phyloP scores from a whole-genome alignment of 64 coral and sea anemone species.

The Cladopsammia gracilis region DNA sequence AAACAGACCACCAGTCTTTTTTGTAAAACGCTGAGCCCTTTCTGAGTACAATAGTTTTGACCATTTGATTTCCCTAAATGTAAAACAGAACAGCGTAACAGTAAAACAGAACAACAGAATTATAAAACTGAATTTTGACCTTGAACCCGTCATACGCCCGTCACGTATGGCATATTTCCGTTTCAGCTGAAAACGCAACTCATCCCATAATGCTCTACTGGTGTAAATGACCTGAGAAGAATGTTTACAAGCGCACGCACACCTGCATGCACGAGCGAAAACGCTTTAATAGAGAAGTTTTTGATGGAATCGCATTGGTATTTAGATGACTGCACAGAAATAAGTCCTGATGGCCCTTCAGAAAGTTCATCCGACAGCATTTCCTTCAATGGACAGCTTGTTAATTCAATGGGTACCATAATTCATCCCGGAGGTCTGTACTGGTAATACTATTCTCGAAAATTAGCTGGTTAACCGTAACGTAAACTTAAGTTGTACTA shows the following conservation, averaged over 20 bases:
- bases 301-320: slow-evolving; percentile 23
- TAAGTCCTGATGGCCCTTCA: background rate
- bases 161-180: too few species aligned
- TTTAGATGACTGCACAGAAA: slow-evolving; percentile 10
- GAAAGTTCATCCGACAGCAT: slow-evolving; percentile 10
- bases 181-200: too few species aligned
- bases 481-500: too few species aligned
- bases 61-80: too few species aligned
- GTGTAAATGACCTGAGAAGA: background rate
- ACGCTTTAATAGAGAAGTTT: too few species aligned
- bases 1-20: too few species aligned
- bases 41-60: too few species aligned
- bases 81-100: too few species aligned
- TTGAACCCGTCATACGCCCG: too few species aligned
- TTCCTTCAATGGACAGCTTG: slow-evolving; percentile 37
- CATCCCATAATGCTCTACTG: background rate
- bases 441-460: background rate
- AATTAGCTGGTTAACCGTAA: background rate
- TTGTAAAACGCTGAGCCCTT: too few species aligned
- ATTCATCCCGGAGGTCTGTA: background rate
- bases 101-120: too few species aligned
- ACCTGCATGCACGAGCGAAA: background rate
- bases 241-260: background rate
- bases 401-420: background rate
- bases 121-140: too few species aligned